Evolutionary conservation across 2,113 vertebrate genomes (phyloP).

Genomic region (Varanus komodoensis): DNA sequence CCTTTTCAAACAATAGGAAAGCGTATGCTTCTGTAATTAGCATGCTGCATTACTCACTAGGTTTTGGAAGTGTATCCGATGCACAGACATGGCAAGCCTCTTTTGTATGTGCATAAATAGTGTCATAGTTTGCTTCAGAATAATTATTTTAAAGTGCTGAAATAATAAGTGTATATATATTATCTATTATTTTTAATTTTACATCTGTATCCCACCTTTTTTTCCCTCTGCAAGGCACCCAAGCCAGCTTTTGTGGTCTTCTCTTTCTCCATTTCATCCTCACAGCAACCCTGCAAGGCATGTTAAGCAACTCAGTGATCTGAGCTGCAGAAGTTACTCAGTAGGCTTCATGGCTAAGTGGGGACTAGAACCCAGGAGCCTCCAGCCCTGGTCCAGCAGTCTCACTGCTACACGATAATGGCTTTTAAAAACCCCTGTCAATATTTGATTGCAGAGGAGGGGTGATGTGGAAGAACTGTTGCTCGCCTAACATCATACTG

Average conservation of each 20-base stretch:
- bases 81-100: neutral
- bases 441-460: neutral
- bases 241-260: no score
- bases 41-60: neutral
- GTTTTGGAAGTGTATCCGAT: constrained; percentile 4
- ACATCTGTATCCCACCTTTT: no score
- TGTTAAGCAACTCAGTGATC: no score
- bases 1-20: constrained; percentile 38
- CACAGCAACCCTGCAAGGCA: neutral
- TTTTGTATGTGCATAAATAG: neutral
- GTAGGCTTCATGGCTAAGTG: no score
- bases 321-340: no score
- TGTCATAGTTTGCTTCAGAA: neutral
- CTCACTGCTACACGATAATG: no score
- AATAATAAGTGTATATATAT: neutral
- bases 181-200: neutral
- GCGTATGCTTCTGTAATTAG: constrained; percentile 27
- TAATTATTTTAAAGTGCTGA: neutral
- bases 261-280: no score
- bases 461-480: no score
- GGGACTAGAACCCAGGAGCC: no score
- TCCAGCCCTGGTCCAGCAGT: no score
- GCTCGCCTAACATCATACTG: neutral
- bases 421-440: neutral
- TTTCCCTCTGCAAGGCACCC: no score